Base-by-base conservation (phyloP, 2,888 invertebrate genomes). In the Megaustenia siamemsis region DNA sequence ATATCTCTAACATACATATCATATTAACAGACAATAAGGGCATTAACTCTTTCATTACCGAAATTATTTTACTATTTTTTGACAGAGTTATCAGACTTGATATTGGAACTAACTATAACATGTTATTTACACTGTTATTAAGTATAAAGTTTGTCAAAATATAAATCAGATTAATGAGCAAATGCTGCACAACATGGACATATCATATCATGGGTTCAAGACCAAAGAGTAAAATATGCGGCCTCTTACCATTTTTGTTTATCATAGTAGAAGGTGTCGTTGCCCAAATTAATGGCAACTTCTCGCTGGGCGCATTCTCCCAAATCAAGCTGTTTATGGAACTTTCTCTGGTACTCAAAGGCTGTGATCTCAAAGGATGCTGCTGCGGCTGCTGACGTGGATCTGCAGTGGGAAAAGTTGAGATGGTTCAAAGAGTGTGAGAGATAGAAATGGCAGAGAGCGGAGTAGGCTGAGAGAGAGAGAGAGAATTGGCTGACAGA, bases 341-440 rank as follows among this genome's bases (percentile, higher is more conserved):
- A 89, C 69, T 88, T 87, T 49, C 86, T 83, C 66, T 88, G 84
- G 76, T 90, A 90, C 60, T 90, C 90, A 69, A 86, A 90, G 12
- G 90, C 89, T 32, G 89, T 88, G n/a, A 90, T 85, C 0, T 82
- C 56, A 73, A 73, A 75, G 2, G 73, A 75, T 8, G 69, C 71
- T 3, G 40, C 6, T 10, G 56, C n/a, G 2, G 73, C 75, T 8
- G 69, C 71, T 3, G 40, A 1, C 2, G 56, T 40, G 15, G 49
- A 21, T n/a, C 77, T 77, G 77, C 21, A 60, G 60, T 12, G 8
- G 12, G 56, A 40, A 38, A 12, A 35, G 40, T 56, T n/a, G 3
- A 24, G 35, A 12, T 8, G 18, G 10, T 6, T 21, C n/a, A 60
- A 21, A 5, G 60, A 12, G 4, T 66, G 10, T 35, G 38, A 1